Evolutionary conservation across 2,113 vertebrate species (phyloP).

Genomic region (Dendropsophus ebraccatus): DNA sequence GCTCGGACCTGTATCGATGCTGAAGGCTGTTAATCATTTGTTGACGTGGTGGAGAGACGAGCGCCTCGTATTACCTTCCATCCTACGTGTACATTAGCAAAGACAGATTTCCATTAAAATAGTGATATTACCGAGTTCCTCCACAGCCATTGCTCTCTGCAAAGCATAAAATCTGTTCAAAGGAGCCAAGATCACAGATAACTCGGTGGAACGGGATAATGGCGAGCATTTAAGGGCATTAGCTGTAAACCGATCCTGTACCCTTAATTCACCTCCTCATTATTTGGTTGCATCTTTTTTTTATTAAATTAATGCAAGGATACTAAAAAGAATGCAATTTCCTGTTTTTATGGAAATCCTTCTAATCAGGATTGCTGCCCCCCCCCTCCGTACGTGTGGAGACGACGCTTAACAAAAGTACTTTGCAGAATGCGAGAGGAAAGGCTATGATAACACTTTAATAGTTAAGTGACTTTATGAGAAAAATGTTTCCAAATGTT

Average conservation of each 20-base stretch:
- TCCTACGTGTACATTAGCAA: conserved; percentile 54
- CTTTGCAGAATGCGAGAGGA: conserved; percentile 73
- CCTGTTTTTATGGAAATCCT: conserved; percentile 66
- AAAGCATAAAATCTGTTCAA: conserved; percentile 53
- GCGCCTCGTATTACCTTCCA: conserved; percentile 54
- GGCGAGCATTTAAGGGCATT: conserved; percentile 55
- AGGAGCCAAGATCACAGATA: conserved; percentile 52
- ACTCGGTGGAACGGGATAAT: conserved; percentile 62
- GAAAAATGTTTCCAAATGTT: conserved; percentile 99
- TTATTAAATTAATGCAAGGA: conserved; percentile 70
- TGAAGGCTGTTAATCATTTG: conserved; percentile 56
- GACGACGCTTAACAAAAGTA: conserved; percentile 69
- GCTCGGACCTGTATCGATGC: conserved; percentile 29
- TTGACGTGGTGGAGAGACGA: conserved; percentile 6
- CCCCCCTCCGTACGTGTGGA: conserved; percentile 58
- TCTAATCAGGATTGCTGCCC: conserved; percentile 69
- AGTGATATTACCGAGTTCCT: conserved; percentile 58
- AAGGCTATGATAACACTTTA: conserved; percentile 92
- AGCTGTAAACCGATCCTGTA: conserved; percentile 62
- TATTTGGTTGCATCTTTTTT: conserved; percentile 62
- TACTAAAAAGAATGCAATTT: conserved; percentile 68
- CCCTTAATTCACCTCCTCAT: conserved; percentile 60
- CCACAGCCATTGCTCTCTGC: conserved; percentile 23
- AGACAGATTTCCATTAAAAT: conserved; percentile 59
- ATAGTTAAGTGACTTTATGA: conserved; percentile 93